Base-by-base conservation (phyloP, 2,888 invertebrate genomes). In the Dendrolimus houi region DNA sequence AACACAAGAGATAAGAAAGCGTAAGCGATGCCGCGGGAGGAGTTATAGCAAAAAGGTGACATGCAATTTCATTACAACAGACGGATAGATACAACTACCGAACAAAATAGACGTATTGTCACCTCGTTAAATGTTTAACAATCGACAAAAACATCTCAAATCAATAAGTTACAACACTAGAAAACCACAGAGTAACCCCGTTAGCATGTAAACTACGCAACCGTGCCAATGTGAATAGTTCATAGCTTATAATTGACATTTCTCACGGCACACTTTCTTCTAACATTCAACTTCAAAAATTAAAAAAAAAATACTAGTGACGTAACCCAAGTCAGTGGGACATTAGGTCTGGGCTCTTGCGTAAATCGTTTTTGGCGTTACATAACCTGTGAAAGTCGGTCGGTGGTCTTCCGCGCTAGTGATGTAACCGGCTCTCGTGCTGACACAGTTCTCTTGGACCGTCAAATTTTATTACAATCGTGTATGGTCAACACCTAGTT, bases 321-420 rank as follows among this genome's bases (percentile, higher is more conserved):
- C 74, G 82, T 80, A 87, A 88, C 69, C 47, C 54, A 29, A 64
- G 64, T 79, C 78, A 85, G 78, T 89, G 81, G 87, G 85, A 85
- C 86, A 88, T 87, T 85, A 73, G 89, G 89, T 88, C 87, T 85
- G 85, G 75, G 67, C 81, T 73, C 68, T 89, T 89, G 76, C 77
- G 80, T 75, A 89, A 89, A 66, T 62, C 62, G 71, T 77, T 77
- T 84, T 83, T 72, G 79, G 80, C 65, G 70, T 87, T 87, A 72
- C 77, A 79, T 81, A 87, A 85, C 67, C 71, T 69, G 81, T 81
- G 89, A 89, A 89, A 89, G 89, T 87, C 81, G 85, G 87, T 74
- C 88, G 81, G 61, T 68, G 64, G 69, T 81, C 84, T 89, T 88
- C 89, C 89, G 87, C 70, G 70, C 66, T 72, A 61, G 65, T 85